Evolutionary conservation across 2,113 vertebrate genomes (phyloP).

Genomic region (Pteropus alecto): DNA sequence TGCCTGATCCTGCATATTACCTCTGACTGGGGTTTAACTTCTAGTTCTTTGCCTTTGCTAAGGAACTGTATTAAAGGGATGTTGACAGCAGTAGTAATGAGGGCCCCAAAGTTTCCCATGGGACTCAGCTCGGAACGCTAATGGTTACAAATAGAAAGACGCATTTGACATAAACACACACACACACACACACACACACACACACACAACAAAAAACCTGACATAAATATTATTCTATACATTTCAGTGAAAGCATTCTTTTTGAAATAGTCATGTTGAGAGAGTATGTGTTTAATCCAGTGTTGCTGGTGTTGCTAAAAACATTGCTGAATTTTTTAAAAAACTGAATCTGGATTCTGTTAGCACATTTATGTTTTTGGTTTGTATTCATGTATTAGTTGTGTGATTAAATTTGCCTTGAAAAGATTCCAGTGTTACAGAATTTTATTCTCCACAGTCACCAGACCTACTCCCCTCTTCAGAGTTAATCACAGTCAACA

Average conservation of each 20-base stretch:
- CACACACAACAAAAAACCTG: too few species aligned
- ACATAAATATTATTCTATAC: neutral
- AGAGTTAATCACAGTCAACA: neutral
- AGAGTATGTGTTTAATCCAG: neutral
- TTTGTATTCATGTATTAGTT: neutral
- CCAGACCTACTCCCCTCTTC: neutral
- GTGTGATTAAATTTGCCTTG: neutral
- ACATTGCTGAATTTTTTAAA: neutral
- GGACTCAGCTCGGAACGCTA: neutral
- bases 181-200: too few species aligned
- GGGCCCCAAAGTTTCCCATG: neutral
- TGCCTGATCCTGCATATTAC: neutral
- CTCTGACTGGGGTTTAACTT: neutral
- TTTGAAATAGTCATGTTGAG: neutral
- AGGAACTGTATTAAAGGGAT: neutral
- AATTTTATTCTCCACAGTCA: neutral
- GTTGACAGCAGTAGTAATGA: neutral
- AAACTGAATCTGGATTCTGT: neutral
- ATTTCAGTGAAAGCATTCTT: neutral
- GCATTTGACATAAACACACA: neutral
- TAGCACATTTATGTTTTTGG: neutral
- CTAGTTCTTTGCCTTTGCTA: neutral
- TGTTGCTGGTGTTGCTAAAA: neutral
- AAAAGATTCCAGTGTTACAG: neutral
- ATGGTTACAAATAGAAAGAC: neutral